Evolutionary conservation across 2,888 invertebrate genomes (phyloP).

Genomic region (Alsophila aescularia): DNA sequence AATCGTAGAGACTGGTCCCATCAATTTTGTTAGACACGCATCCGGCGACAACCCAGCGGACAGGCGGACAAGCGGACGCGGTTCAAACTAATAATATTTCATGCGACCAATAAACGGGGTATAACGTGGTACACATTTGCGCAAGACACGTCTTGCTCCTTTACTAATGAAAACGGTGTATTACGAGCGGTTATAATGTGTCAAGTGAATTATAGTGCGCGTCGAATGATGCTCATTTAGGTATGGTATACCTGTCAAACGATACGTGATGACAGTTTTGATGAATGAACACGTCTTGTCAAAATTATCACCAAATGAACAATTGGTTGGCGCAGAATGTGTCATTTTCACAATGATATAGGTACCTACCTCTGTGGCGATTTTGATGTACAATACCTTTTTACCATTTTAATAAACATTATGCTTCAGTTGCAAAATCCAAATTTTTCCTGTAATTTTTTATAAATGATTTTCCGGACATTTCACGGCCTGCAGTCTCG

Average conservation of each 20-base stretch:
- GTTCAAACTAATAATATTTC: constrained; percentile 72
- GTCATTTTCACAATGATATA: too few relatives aligned
- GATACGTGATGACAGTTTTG: not conserved
- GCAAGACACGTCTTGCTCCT: constrained; percentile 51
- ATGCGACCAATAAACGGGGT: constrained; percentile 55
- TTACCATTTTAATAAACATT: too few relatives aligned
- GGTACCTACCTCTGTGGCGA: too few relatives aligned
- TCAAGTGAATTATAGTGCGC: constrained; percentile 30
- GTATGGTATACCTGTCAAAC: constrained; percentile 6
- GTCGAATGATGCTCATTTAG: constrained; percentile 21
- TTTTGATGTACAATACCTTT: too few relatives aligned
- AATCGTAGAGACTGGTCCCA: constrained; percentile 63
- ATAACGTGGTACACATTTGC: constrained; percentile 58
- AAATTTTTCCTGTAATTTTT: too few relatives aligned
- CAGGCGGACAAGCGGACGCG: constrained; percentile 65
- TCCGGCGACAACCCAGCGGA: constrained; percentile 69
- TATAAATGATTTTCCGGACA: too few relatives aligned
- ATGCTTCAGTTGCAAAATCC: too few relatives aligned
- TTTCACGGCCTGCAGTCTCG: too few relatives aligned
- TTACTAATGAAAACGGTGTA: constrained; percentile 48
- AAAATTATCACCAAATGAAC: too few relatives aligned
- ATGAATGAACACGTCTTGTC: not conserved
- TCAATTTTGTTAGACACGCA: constrained; percentile 72
- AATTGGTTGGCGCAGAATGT: too few relatives aligned
- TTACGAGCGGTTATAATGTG: constrained; percentile 31